A percentile compares a stretch with the other conserved stretches of the same genome.
Evolutionary conservation across 1,140 invertebrate genomes (phyloP).

Genomic region (Coelopa frigida): DNA sequence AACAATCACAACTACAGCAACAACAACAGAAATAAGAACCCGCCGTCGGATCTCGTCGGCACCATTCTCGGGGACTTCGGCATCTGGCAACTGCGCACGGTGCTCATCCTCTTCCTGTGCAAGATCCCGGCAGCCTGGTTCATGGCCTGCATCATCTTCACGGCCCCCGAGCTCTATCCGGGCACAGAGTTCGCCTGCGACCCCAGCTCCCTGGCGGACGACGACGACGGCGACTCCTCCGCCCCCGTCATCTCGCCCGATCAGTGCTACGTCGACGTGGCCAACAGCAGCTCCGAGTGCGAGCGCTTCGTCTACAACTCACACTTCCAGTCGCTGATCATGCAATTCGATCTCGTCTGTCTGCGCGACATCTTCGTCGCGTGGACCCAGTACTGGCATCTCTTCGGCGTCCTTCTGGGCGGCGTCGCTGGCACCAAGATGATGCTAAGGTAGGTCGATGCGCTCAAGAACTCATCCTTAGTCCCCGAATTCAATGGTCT

Average conservation of each 20-base stretch:
- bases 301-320: constrained; percentile 27
- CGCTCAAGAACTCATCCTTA: no score
- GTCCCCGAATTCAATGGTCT: no score
- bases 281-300: no score
- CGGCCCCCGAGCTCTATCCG: constrained; percentile 36
- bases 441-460: constrained; percentile 36
- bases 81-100: constrained; percentile 43
- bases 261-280: constrained; percentile 30
- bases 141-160: constrained; percentile 46
- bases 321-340: constrained; percentile 37
- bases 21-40: neutral
- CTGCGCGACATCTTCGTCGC: constrained; percentile 43
- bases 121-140: constrained; percentile 48
- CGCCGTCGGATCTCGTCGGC: constrained; percentile 29
- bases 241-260: no score
- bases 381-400: constrained; percentile 46
- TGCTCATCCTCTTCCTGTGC: constrained; percentile 43
- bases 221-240: no score
- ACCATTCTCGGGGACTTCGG: constrained; percentile 43
- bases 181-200: constrained; percentile 30
- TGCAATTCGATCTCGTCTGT: constrained; percentile 45
- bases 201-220: constrained; percentile 16
- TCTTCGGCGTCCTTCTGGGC: constrained; percentile 44
- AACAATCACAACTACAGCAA: neutral
- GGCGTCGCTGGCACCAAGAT: constrained; percentile 42